These are phyloP conservation scores for Drosophila stalkeri DNA, from an alignment of 2,888 invertebrate genomes.

Conservation along the genomic window DNA sequence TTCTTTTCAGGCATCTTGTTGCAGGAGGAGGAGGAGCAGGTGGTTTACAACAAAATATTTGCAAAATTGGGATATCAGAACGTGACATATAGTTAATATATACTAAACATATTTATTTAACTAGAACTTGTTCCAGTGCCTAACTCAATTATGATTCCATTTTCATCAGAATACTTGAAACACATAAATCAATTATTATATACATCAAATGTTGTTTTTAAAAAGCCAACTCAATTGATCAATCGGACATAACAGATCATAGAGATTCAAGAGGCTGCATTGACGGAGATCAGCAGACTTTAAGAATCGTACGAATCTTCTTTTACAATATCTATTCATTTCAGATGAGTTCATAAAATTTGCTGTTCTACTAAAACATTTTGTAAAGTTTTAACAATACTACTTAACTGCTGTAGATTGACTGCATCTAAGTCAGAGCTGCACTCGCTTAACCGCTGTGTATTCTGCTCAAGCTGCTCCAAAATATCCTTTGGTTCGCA, in stretches of 20 bases:
- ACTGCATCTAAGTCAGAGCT: constrained; percentile 11
- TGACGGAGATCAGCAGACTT: background rate
- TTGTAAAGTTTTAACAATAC: constrained; percentile 29
- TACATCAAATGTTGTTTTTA: background rate
- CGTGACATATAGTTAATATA: constrained; percentile 9
- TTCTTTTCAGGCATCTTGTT: constrained; percentile 70
- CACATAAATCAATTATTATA: background rate
- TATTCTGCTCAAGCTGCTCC: constrained; percentile 20
- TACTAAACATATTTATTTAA: constrained; percentile 29
- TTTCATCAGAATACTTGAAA: background rate
- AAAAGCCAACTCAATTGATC: constrained; percentile 79
- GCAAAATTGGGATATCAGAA: constrained; percentile 54
- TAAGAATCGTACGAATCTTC: background rate
- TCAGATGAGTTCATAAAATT: background rate
- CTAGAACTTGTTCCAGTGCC: constrained; percentile 2
- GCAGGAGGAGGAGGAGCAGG: constrained; percentile 58
- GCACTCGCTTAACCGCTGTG: constrained; percentile 13
- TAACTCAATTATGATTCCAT: background rate
- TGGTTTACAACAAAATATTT: constrained; percentile 46
- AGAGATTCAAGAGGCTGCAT: background rate
- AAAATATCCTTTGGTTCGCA: constrained; percentile 36
- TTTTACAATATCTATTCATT: background rate
- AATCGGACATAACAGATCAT: constrained; percentile 41
- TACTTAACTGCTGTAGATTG: constrained; percentile 28
- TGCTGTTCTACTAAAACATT: constrained; percentile 7